Evolutionary conservation across 2,113 vertebrate species (phyloP).

Genomic region (Sylvietta virens): DNA sequence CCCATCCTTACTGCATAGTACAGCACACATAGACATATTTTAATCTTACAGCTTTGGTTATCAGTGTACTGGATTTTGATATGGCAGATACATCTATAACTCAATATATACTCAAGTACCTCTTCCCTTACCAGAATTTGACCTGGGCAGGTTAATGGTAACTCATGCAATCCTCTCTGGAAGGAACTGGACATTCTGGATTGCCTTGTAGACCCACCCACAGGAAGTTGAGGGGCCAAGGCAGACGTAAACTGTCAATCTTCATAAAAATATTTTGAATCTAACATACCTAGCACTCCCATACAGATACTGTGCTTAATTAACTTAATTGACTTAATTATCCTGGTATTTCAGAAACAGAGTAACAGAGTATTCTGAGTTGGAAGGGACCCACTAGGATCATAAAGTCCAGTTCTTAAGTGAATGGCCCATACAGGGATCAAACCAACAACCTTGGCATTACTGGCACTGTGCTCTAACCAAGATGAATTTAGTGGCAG

Average conservation of each 20-base stretch:
- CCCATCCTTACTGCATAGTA: not conserved
- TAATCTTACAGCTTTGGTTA: not conserved
- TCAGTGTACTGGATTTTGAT: rapidly evolving
- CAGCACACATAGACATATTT: not conserved
- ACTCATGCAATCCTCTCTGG: not conserved
- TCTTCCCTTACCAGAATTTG: not conserved
- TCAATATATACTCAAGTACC: too few species aligned
- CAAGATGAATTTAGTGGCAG: not conserved
- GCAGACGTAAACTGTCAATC: not conserved
- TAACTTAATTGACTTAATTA: not conserved
- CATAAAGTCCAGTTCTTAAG: not conserved
- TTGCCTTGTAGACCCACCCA: not conserved
- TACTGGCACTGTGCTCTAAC: not conserved
- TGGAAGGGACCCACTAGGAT: not conserved
- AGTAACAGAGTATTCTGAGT: not conserved
- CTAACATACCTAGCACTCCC: not conserved
- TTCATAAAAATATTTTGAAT: not conserved
- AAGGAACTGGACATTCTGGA: not conserved
- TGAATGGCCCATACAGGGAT: not conserved
- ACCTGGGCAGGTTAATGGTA: not conserved
- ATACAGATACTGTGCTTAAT: not conserved
- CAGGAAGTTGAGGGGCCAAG: not conserved
- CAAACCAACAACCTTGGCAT: not conserved
- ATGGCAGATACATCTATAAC: not conserved
- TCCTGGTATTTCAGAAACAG: not conserved